Evolutionary conservation across 2,888 invertebrate species (phyloP), one percentile per base, ranked within the genome.

Genomic region (Erebia epiphron): DNA sequence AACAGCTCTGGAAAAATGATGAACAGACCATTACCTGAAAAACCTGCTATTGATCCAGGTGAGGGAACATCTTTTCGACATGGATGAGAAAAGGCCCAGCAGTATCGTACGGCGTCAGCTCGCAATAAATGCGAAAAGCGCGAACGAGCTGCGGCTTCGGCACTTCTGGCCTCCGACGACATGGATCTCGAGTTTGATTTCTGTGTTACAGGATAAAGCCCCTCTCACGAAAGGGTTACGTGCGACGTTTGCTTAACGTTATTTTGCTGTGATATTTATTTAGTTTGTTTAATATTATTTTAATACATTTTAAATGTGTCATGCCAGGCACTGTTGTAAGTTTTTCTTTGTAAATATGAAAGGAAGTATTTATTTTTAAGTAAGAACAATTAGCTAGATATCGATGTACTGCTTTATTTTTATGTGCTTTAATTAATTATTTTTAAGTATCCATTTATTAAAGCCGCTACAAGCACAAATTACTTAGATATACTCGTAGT

Each of bases 11-110:
- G 85, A 41, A 95, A 94, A 79, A 96, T 96, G 95, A 92, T 95
- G 43, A 95, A 95, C 79, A 91, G 96, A 75, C 96, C 96, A n/a
- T 86, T 96, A 52, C 96, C 96, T 1, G 94, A 95, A 74, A 95
- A 95, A 82, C 96, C 96, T 18, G 65, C 81, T 57, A 54, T 61
- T 46, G 90, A 91, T 77, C 83, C 87, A 4, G 91, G 88, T n/a
- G 91, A 90, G 68, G 91, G 91, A 2, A 85, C 91, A 1, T 91
- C 94, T 68, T 89, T 80, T 61, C 82, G 82, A 71, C 80, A 79
- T 35, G 85, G 80, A 72, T 90, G 87, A 89, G 78, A 66, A 71
- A 75, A 69, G 77, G 77, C 79, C 72, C 49, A 70, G 43, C 21
- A n/a, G 52, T 11, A 35, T 18, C 67, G 65, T 58, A 60, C 62